A percentile compares a stretch with the other conserved stretches of the same genome.
These are phyloP conservation scores for Amiota minor DNA, from an alignment of 2,888 invertebrate species.

Conservation along the genomic window DNA sequence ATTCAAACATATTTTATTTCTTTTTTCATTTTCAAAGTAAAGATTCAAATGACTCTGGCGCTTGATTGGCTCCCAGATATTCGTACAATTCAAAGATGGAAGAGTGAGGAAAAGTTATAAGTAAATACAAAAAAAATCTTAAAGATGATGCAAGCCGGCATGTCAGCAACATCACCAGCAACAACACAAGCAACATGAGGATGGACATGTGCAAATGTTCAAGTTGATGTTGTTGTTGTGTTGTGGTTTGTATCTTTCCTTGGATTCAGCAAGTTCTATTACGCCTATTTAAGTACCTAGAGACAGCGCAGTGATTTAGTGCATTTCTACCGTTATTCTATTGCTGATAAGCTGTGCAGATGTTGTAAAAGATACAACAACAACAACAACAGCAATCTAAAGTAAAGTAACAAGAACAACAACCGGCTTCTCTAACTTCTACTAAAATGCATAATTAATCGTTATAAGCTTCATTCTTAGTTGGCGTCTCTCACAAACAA, in stretches of 20 bases:
- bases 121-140: not conserved
- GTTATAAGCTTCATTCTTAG: slow-evolving; percentile 21
- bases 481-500: not conserved
- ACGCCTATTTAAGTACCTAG: slow-evolving; percentile 64
- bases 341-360: slow-evolving; percentile 40
- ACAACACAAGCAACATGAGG: slow-evolving; percentile 7
- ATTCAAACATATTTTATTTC: too few species aligned
- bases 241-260: not conserved
- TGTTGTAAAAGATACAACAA: slow-evolving; percentile 28
- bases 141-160: not conserved
- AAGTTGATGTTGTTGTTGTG: not conserved
- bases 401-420: slow-evolving; percentile 40
- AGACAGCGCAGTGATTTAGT: slow-evolving; percentile 60
- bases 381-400: slow-evolving; percentile 39
- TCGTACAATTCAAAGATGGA: too few species aligned
- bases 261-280: slow-evolving; percentile 13
- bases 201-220: not conserved
- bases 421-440: slow-evolving; percentile 35
- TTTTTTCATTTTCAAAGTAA: too few species aligned
- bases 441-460: slow-evolving; percentile 66
- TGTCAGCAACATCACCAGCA: slow-evolving; percentile 41
- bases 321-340: slow-evolving; percentile 59
- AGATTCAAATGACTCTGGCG: too few species aligned
- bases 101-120: too few species aligned
- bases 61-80: too few species aligned